Evolutionary conservation across 2,888 invertebrate species (phyloP).

Genomic region (Yponomeuta cagnagella): DNA sequence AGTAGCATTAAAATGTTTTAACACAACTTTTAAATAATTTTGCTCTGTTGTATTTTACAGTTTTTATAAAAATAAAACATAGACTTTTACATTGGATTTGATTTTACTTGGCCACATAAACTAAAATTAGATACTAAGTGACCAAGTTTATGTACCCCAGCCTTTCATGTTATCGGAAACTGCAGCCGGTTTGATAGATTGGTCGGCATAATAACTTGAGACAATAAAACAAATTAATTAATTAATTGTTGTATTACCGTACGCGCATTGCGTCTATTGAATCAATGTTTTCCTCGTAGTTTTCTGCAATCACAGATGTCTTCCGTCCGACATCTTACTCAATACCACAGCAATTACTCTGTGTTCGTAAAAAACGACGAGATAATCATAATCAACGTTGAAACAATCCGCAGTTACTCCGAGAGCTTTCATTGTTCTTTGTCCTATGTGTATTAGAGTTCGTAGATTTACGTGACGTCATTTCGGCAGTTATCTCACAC

Average conservation of each 20-base stretch:
- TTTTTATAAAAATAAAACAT: conserved; percentile 2
- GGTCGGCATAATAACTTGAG: background rate
- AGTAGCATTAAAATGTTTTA: no score
- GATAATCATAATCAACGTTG: conserved; percentile 1
- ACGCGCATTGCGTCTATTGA: background rate
- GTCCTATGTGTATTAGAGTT: background rate
- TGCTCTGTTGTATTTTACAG: conserved; percentile 1
- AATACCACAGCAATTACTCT: background rate
- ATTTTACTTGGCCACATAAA: background rate
- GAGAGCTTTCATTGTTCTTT: background rate
- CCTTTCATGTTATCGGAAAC: background rate
- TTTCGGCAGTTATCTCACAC: conserved; percentile 9
- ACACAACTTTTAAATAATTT: background rate
- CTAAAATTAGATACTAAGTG: no score
- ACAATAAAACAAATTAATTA: background rate
- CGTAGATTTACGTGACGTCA: conserved; percentile 1
- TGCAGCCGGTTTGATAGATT: background rate
- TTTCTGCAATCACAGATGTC: background rate
- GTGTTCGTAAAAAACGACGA: background rate
- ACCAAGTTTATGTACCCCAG: background rate
- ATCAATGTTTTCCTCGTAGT: background rate
- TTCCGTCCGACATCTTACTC: background rate
- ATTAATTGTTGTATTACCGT: background rate
- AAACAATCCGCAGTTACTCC: background rate
- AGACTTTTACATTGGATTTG: background rate